Evolutionary conservation across 2,888 invertebrate genomes (phyloP).

Genomic region (Pristionchus mayeri): DNA sequence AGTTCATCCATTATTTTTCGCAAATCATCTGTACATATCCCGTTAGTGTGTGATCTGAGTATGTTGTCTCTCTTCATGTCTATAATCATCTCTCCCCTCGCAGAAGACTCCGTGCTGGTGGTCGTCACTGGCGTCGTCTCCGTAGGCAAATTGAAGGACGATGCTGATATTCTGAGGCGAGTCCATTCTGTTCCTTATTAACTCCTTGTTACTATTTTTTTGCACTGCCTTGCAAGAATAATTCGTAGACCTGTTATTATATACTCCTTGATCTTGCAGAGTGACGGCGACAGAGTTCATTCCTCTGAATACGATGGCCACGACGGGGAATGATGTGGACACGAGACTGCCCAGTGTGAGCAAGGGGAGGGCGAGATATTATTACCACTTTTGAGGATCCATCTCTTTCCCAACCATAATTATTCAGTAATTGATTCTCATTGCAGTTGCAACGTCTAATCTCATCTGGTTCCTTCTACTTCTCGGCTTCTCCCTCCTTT

Average conservation of each 20-base stretch:
- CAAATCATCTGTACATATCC: not conserved
- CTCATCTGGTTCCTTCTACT: conserved; percentile 98
- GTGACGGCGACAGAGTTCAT: conserved; percentile 72
- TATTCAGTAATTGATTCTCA: not conserved
- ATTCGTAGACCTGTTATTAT: not conserved
- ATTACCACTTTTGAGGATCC: too few species aligned
- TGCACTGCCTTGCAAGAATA: not conserved
- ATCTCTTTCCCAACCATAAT: too few species aligned
- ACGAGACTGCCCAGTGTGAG: conserved; percentile 69
- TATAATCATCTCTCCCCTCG: conserved; percentile 33
- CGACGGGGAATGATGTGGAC: conserved; percentile 62
- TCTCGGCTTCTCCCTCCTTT: conserved; percentile 83
- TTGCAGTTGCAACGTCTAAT: conserved; percentile 85
- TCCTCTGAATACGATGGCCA: conserved; percentile 63
- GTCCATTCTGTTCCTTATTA: conserved; percentile 77
- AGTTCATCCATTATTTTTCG: not conserved
- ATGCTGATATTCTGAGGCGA: conserved; percentile 88
- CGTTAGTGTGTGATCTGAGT: not conserved
- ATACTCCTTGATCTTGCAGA: conserved; percentile 53
- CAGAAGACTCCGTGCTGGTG: conserved; percentile 88
- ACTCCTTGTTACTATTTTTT: not conserved
- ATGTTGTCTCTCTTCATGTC: too few species aligned
- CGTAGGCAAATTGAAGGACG: conserved; percentile 94
- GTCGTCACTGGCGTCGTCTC: conserved; percentile 96
- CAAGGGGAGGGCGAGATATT: not conserved